A percentile compares a stretch with the other conserved stretches of the same genome.
phyloP scores from a whole-genome alignment of 2,888 invertebrate genomes.

The Drosophila melanocephala region DNA sequence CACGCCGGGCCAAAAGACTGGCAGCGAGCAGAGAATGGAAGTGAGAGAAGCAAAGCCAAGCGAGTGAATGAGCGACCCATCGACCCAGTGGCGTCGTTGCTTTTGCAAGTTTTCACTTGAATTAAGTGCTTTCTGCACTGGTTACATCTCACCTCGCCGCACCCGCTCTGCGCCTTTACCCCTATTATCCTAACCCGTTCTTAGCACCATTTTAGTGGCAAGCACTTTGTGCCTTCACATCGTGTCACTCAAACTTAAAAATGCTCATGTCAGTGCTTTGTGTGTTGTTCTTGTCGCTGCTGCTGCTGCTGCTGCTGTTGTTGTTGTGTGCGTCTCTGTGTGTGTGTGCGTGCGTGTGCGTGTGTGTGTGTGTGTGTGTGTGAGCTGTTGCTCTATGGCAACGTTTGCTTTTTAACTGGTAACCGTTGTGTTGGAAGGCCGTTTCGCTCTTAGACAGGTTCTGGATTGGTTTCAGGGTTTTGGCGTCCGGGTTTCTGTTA shows the following conservation, averaged over 20 bases:
- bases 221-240: slow-evolving; percentile 72
- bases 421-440: slow-evolving; percentile 17
- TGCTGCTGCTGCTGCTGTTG: neutral
- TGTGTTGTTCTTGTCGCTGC: slow-evolving; percentile 8
- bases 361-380: slow-evolving; percentile 8
- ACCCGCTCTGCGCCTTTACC: neutral
- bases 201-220: slow-evolving; percentile 29
- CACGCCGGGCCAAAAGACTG: slow-evolving; percentile 10
- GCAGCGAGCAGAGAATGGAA: neutral
- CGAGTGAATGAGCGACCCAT: slow-evolving; percentile 39
- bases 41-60: slow-evolving; percentile 11
- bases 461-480: slow-evolving; percentile 36
- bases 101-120: slow-evolving; percentile 71
- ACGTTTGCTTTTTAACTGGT: slow-evolving; percentile 45
- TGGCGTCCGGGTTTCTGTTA: slow-evolving; percentile 17
- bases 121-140: slow-evolving; percentile 72
- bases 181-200: neutral
- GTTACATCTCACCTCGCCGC: slow-evolving; percentile 12
- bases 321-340: neutral
- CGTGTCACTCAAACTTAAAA: slow-evolving; percentile 77
- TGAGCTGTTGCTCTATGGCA: slow-evolving; percentile 7
- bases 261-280: slow-evolving; percentile 55
- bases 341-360: neutral
- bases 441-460: slow-evolving; percentile 21
- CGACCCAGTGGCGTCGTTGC: slow-evolving; percentile 65